These are phyloP conservation scores for Sitta europaea DNA, from an alignment of 2,113 vertebrate genomes.

Conservation along the genomic window DNA sequence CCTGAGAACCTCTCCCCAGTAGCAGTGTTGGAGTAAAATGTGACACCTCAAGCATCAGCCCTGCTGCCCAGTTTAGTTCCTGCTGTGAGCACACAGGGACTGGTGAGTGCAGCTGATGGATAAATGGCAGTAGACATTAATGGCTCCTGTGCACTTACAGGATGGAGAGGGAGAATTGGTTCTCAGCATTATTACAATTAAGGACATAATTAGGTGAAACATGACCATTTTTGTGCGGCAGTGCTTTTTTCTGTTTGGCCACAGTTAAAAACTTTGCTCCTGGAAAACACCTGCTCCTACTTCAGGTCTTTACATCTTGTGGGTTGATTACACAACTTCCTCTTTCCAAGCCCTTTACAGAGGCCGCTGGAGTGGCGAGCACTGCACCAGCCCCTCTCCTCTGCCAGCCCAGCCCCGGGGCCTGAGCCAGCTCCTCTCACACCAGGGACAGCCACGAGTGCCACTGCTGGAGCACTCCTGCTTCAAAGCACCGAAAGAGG, in stretches of 20 bases:
- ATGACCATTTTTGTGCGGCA: background rate
- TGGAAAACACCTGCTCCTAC: background rate
- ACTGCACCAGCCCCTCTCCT: background rate
- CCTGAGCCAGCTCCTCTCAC: background rate
- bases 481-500: background rate
- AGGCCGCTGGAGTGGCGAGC: background rate
- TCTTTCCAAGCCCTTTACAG: background rate
- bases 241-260: background rate
- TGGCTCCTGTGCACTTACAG: background rate
- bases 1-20: background rate
- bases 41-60: background rate
- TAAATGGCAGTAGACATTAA: background rate
- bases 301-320: background rate
- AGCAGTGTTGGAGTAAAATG: background rate
- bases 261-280: background rate
- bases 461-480: background rate
- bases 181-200: background rate
- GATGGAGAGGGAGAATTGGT: background rate
- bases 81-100: background rate
- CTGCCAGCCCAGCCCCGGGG: background rate
- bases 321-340: conserved; percentile 7
- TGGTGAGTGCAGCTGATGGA: background rate
- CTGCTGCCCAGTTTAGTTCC: background rate
- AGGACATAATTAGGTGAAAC: background rate
- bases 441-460: background rate